These are phyloP conservation scores for Lithobates sylvaticus DNA, from an alignment of 2,797 vertebrate species.

Conservation along the genomic window DNA sequence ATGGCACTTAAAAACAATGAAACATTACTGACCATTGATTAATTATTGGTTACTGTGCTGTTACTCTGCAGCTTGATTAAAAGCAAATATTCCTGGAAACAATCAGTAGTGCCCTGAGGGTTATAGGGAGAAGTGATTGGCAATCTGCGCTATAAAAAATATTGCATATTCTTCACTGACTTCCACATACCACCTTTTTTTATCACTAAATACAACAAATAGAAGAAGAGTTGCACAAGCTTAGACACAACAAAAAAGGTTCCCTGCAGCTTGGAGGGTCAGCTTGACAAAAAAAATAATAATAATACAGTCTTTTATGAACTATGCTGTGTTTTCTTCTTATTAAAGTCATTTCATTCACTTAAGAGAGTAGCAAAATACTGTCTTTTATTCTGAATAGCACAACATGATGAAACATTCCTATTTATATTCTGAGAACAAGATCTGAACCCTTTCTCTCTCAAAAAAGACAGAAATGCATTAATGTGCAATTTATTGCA, in stretches of 20 bases:
- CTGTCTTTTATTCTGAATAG: conserved; percentile 31
- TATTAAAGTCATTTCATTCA: conserved; percentile 31
- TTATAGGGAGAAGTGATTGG: background rate
- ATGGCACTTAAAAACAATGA: too few species aligned
- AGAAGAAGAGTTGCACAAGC: background rate
- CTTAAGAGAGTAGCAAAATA: conserved; percentile 27
- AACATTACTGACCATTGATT: too few species aligned
- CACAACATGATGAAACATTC: conserved; percentile 31
- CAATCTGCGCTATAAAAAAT: background rate
- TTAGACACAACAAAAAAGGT: background rate
- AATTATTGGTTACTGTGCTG: too few species aligned
- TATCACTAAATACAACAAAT: background rate
- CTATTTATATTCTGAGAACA: conserved; percentile 39
- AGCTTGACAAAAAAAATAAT: background rate
- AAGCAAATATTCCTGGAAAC: background rate
- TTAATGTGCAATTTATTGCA: conserved; percentile 57
- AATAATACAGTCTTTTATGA: background rate
- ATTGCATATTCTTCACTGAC: background rate
- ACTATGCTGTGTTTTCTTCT: conserved; percentile 16
- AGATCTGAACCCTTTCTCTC: conserved; percentile 19
- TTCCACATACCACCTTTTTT: background rate
- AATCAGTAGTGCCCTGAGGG: background rate
- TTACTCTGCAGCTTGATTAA: background rate
- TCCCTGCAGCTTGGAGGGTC: background rate
- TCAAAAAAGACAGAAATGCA: conserved; percentile 23